These are phyloP conservation scores for Drosophila repletoides DNA, from an alignment of 1,140 invertebrate species.

Conservation along the genomic window DNA sequence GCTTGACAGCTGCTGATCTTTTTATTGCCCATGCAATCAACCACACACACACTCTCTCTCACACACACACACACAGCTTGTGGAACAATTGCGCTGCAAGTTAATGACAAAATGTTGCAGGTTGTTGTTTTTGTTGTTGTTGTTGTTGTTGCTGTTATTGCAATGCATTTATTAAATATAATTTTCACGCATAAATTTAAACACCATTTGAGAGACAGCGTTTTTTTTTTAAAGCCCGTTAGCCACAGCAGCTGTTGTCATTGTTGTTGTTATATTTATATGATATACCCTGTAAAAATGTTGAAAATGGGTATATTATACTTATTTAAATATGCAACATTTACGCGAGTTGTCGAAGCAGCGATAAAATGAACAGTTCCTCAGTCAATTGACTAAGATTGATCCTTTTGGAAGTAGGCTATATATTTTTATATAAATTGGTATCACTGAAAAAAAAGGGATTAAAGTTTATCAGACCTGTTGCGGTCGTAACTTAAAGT, in stretches of 20 bases:
- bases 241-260: background rate
- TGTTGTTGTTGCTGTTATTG: constrained; percentile 45
- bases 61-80: constrained; percentile 15
- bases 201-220: constrained; percentile 31
- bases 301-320: no score
- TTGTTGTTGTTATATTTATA: constrained; percentile 15
- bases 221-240: constrained; percentile 10
- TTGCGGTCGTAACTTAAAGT: no score
- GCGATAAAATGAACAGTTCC: no score
- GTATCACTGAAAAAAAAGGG: no score
- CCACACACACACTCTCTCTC: constrained; percentile 4
- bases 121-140: no score
- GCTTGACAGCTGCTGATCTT: constrained; percentile 61
- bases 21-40: constrained; percentile 54
- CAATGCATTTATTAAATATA: constrained; percentile 77
- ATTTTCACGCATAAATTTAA: constrained; percentile 67
- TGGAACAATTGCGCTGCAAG: constrained; percentile 43
- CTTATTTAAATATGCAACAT: no score
- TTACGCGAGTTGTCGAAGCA: no score
- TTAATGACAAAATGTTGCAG: constrained; percentile 69
- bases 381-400: no score
- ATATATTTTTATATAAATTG: no score
- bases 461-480: no score
- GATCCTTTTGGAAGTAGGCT: no score
- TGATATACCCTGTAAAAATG: no score